phyloP scores from a whole-genome alignment of 2,113 vertebrate species.

The Riparia riparia region DNA sequence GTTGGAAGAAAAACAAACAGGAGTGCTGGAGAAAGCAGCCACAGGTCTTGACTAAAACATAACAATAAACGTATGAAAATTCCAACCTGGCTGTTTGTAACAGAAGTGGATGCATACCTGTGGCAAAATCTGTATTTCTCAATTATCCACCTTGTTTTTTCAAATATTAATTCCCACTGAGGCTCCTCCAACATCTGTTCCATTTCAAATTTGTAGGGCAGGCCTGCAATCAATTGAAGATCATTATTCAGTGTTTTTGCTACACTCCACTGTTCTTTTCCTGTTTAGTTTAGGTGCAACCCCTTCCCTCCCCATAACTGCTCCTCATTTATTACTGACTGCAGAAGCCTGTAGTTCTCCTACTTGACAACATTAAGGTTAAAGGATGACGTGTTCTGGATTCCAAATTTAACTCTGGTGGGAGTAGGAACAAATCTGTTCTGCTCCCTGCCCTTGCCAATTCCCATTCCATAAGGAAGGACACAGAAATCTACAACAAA shows the following conservation, averaged over 20 bases:
- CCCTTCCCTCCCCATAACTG: background rate
- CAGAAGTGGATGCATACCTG: slow-evolving; percentile 74
- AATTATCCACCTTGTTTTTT: slow-evolving; percentile 94
- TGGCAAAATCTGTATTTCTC: slow-evolving; percentile 87
- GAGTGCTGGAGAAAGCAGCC: background rate
- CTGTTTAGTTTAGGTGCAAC: background rate
- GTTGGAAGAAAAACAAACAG: slow-evolving; percentile 50
- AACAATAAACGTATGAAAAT: background rate
- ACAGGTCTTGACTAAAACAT: background rate
- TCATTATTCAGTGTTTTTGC: background rate
- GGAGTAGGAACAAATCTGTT: background rate
- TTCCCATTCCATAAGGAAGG: background rate
- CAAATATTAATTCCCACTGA: slow-evolving; percentile 88
- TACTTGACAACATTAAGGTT: background rate
- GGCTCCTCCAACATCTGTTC: slow-evolving; percentile 86
- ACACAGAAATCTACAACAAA: background rate
- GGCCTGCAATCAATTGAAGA: slow-evolving; percentile 74
- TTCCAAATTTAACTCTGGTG: background rate
- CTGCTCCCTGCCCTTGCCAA: background rate
- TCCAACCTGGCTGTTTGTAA: background rate
- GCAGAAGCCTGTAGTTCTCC: background rate
- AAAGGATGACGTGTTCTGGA: background rate
- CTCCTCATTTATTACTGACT: background rate
- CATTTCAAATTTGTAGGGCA: slow-evolving; percentile 94
- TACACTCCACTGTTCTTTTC: background rate